Evolutionary conservation across 2,113 vertebrate species (phyloP).

Genomic region (Scomber scombrus): DNA sequence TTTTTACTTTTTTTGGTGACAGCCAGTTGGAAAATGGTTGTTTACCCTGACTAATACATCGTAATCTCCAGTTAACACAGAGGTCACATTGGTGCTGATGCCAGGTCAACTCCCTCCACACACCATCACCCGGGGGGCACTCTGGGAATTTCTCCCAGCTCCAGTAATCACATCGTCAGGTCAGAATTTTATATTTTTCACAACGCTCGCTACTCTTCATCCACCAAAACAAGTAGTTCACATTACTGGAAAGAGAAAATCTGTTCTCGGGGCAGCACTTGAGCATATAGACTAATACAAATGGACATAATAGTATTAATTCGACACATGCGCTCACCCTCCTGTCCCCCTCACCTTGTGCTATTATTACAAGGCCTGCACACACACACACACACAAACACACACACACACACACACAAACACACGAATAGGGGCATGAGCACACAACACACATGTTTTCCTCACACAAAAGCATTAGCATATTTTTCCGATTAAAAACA

Average conservation of each 20-base stretch:
- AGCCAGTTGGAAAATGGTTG: slow-evolving; percentile 17
- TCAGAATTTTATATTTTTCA: neutral
- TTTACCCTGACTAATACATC: slow-evolving; percentile 40
- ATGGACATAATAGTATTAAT: slow-evolving; percentile 60
- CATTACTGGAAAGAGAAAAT: slow-evolving; percentile 1
- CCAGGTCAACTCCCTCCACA: slow-evolving; percentile 42
- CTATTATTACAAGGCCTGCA: slow-evolving; percentile 60
- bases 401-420: neutral
- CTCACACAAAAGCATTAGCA: slow-evolving; percentile 65
- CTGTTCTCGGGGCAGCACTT: slow-evolving; percentile 34
- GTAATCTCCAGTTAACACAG: slow-evolving; percentile 48
- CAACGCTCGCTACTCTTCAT: neutral
- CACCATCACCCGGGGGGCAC: slow-evolving; percentile 7
- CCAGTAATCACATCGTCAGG: slow-evolving; percentile 19
- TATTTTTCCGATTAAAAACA: slow-evolving; percentile 75
- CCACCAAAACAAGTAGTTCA: slow-evolving; percentile 14
- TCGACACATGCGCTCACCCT: slow-evolving; percentile 70
- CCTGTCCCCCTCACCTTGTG: slow-evolving; percentile 63
- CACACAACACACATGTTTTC: slow-evolving; percentile 31
- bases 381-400: slow-evolving; percentile 6
- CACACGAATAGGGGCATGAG: slow-evolving; percentile 4
- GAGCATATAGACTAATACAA: slow-evolving; percentile 56
- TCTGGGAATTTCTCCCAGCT: slow-evolving; percentile 35
- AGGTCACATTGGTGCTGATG: slow-evolving; percentile 33
- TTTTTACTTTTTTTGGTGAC: neutral